Percentiles rank a stretch among this genome's conserved stretches.
Evolutionary conservation across 2,888 invertebrate genomes (phyloP).

Genomic region (Mesorhabditis sp.): DNA sequence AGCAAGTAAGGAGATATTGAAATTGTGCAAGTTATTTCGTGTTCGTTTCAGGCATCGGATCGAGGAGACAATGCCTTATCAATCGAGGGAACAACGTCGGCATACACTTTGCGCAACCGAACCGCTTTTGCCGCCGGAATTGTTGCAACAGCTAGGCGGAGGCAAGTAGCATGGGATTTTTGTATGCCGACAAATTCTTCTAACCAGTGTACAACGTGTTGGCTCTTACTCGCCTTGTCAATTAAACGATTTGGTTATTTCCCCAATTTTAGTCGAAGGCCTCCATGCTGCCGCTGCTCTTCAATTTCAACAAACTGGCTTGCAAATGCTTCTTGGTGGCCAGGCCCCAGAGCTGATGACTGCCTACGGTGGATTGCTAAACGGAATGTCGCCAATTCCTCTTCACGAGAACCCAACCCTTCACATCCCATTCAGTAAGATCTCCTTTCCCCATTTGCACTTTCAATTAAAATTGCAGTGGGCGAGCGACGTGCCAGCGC

Average conservation of each 20-base stretch:
- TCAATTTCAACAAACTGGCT: not conserved
- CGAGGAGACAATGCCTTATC: not conserved
- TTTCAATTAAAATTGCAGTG: not conserved
- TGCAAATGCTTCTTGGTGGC: not conserved
- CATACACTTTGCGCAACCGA: slow-evolving; percentile 49
- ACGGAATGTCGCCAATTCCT: slow-evolving; percentile 30
- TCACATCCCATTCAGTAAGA: not conserved
- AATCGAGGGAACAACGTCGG: slow-evolving; percentile 26
- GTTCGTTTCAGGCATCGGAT: not conserved
- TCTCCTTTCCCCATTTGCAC: not conserved
- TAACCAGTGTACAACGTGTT: too few relatives aligned
- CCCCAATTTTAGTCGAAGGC: not conserved
- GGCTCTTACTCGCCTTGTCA: too few relatives aligned
- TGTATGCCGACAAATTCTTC: slow-evolving; percentile 14
- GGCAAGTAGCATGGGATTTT: slow-evolving; percentile 22
- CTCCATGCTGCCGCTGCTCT: slow-evolving; percentile 11
- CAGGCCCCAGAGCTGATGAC: slow-evolving; percentile 12
- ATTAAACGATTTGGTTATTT: too few relatives aligned
- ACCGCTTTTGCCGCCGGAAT: slow-evolving; percentile 34
- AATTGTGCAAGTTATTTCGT: slow-evolving; percentile 9
- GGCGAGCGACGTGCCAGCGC: slow-evolving; percentile 37
- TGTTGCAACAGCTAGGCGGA: slow-evolving; percentile 17
- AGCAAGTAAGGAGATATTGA: slow-evolving; percentile 21
- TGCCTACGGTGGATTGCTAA: slow-evolving; percentile 13
- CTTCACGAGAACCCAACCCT: not conserved